phyloP scores from a whole-genome alignment of 2,113 vertebrate species.

The Genyomyrus donnyi region DNA sequence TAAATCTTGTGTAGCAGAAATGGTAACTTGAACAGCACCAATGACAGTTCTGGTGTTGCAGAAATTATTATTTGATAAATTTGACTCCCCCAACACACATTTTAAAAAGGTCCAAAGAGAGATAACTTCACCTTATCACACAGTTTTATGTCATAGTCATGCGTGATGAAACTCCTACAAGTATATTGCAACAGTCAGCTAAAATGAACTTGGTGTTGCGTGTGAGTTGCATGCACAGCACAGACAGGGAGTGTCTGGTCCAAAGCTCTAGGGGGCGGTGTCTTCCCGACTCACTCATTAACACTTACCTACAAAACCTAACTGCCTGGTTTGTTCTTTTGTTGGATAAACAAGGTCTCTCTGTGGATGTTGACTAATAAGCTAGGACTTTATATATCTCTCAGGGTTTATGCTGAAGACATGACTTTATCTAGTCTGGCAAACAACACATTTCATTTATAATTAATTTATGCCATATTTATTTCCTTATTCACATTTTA shows the following conservation, averaged over 20 bases:
- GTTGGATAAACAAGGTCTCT: constrained; percentile 1
- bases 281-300: not conserved
- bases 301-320: not conserved
- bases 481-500: not conserved
- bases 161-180: not conserved
- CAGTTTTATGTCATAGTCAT: not conserved
- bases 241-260: not conserved
- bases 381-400: not conserved
- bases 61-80: not conserved
- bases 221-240: not conserved
- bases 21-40: not conserved
- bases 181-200: not conserved
- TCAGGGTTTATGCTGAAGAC: not conserved
- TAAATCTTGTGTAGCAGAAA: not conserved
- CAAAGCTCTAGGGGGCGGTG: not conserved
- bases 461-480: not conserved
- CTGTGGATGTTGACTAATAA: not conserved
- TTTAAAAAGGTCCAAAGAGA: not conserved
- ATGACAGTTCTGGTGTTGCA: not conserved
- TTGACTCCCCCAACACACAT: not conserved
- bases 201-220: not conserved
- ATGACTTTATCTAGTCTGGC: not conserved
- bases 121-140: too few relatives aligned
- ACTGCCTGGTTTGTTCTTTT: not conserved
- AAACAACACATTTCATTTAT: not conserved